Base-by-base conservation (phyloP, 2,113 vertebrate genomes). In the Otus sunia region DNA sequence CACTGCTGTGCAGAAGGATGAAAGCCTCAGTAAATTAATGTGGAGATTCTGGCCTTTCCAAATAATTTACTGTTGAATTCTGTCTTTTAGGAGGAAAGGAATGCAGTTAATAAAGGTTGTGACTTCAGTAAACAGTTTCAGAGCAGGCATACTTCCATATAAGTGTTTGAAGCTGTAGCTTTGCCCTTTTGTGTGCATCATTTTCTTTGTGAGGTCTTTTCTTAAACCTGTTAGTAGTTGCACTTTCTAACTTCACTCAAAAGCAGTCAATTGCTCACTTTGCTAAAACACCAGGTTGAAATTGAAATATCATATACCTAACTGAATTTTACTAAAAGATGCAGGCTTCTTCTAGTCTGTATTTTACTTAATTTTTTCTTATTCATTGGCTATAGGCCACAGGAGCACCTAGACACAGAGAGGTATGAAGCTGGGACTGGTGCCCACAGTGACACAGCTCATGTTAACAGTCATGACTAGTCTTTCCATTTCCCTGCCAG, bases 31-130 rank as follows among this genome's bases (percentile, higher is more conserved):
- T 90, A 96, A 97, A 98, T 98, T 97, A 97, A 96, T 68, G 86
- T 81, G 69, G 69, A 94, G 63, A 96, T 75, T 96, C 92, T 91
- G 68, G 90, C 43, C 97, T 96, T 98, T 97, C 92, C 95, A 97
- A 96, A 96, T 97, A 97, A 97, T 97, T 98, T 97, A 96, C 90
- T 78, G 94, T 75, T 95, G 86, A 96, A 75, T 96, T 94, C 75
- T 88, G 25, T 92, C 81, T 96, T 98, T 91, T 63, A 96, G 91
- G 93, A 95, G 75, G 91, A 96, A 97, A 94, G 10, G 16, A 90
- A 95, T 79, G 49, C 21, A 78, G 79, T 96, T 98, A 97, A 97
- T 96, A 97, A 98, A 96, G 78, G 67, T 75, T 95, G 39, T 75
- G 86, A 76, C 79, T 97, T 96, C 52, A 88, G 85, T 95, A 95